A percentile compares a stretch with the other conserved stretches of the same genome.
Evolutionary conservation across 2,113 vertebrate genomes (phyloP).

Genomic region (Zosterops borbonicus): DNA sequence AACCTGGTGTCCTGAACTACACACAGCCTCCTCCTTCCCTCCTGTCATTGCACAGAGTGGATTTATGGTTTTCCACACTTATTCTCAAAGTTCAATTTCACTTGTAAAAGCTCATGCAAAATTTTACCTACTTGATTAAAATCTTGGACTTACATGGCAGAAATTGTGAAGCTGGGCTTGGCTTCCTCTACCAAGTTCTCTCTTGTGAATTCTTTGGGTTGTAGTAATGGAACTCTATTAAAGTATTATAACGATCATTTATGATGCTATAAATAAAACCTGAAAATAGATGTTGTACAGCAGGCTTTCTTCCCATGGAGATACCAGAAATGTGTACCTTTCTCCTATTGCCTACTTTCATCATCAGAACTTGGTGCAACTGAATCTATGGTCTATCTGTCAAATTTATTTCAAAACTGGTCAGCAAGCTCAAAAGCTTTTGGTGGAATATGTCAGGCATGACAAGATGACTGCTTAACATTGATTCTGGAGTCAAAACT

Average conservation of each 20-base stretch:
- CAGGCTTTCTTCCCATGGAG: background rate
- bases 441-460: background rate
- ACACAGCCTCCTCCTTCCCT: background rate
- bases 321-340: background rate
- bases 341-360: background rate
- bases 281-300: background rate
- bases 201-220: background rate
- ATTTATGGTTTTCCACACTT: background rate
- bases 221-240: background rate
- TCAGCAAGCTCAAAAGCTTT: background rate
- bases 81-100: background rate
- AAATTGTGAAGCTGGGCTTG: background rate
- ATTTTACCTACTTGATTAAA: background rate
- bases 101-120: background rate
- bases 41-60: background rate
- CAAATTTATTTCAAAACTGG: background rate
- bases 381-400: background rate
- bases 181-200: background rate
- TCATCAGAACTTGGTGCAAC: rapidly evolving
- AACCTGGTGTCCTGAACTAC: background rate
- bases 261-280: background rate
- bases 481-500: too few species aligned
- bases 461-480: background rate
- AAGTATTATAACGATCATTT: background rate
- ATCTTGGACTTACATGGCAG: background rate